Base-by-base conservation (phyloP, 2,888 invertebrate species). In the Leucania comma region DNA sequence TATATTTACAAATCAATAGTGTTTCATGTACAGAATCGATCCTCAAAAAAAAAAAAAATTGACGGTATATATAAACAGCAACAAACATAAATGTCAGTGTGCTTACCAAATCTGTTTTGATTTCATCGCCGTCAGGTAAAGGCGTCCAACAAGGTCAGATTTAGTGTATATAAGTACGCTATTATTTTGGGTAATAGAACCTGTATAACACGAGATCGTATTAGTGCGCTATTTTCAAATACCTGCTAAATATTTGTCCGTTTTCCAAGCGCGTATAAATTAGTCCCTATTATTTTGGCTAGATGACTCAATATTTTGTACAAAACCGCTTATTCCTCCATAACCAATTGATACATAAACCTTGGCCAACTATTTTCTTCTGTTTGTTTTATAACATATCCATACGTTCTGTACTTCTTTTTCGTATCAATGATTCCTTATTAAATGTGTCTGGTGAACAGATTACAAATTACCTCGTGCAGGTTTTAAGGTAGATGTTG, bases 71-170 rank as follows among this genome's bases (percentile, higher is more conserved):
- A n/a, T n/a, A n/a, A n/a, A n/a, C n/a, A n/a, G n/a, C n/a, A n/a
- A n/a, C n/a, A n/a, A n/a, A n/a, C n/a, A n/a, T n/a, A n/a, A 29
- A 4, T 5, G 2, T 51, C 51, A 17, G 17, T 53, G 26, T 32
- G 62, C 46, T 65, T 63, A 72, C 54, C 32, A 58, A 42, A 58
- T n/a, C 6, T 75, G 53, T 76, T 79, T 83, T 81, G 66, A 78
- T 82, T 85, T 63, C 66, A 82, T 70, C 75, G 78, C 83, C 75
- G 63, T 78, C 85, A 86, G 86, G 68, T 75, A 76, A 68, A 72
- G 85, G 82, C 72, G 75, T 78, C 65, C 66, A 82, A 81, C 14
- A 80, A 89, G 88, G 89, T 88, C 72, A 88, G 87, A 81, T 38
- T 66, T 2, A 20, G 53, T 24, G n/a, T 64, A 10, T 38, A 29